Percentiles rank a stretch among this genome's conserved stretches.
phyloP scores from a whole-genome alignment of 2,888 invertebrate genomes.

The Sepioteuthis lessoniana region DNA sequence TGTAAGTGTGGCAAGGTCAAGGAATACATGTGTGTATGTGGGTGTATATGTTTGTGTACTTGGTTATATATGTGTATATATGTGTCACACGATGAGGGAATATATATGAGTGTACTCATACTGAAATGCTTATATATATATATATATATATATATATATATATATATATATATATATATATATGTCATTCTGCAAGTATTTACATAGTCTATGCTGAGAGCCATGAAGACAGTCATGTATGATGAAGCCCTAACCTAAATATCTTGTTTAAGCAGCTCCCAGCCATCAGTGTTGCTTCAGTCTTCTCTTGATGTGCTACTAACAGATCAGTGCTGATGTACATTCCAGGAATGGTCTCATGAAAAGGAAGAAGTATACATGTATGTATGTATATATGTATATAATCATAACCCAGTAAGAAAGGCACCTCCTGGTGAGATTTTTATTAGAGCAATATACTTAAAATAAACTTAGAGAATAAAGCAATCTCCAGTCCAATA shows the following conservation, averaged over 20 bases:
- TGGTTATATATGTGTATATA: too few species aligned
- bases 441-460: too few species aligned
- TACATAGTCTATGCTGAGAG: background rate
- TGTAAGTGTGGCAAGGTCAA: background rate
- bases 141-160: constrained; percentile 6
- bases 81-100: too few species aligned
- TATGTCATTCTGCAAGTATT: background rate
- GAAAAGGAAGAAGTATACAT: background rate
- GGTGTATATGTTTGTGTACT: background rate
- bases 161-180: background rate
- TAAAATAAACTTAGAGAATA: too few species aligned
- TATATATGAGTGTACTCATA: too few species aligned
- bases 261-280: background rate
- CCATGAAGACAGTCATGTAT: background rate
- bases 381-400: background rate
- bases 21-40: background rate
- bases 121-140: background rate
- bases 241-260: background rate
- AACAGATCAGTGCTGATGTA: background rate
- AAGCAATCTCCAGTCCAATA: too few species aligned
- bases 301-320: background rate
- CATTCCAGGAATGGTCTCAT: background rate
- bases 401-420: too few species aligned
- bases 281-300: background rate
- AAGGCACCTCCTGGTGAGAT: too few species aligned